phyloP scores from a whole-genome alignment of 2,113 vertebrate genomes.

The Potamarius usumacintae region DNA sequence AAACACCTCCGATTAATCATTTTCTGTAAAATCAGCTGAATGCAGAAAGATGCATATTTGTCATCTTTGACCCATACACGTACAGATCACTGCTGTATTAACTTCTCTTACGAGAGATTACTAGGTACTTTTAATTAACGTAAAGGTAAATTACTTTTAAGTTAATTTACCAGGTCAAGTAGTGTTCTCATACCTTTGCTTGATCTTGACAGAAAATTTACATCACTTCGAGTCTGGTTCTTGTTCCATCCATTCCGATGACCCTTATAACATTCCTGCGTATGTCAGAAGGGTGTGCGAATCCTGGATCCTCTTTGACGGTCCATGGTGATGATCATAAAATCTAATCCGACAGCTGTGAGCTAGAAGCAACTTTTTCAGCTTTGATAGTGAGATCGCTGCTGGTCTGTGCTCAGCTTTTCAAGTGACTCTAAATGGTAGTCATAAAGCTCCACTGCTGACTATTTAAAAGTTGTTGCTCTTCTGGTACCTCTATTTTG shows the following conservation, averaged over 20 bases:
- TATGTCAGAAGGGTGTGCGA: background rate
- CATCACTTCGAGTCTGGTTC: background rate
- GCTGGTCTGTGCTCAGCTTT: constrained; percentile 20
- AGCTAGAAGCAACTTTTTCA: background rate
- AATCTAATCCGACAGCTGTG: background rate
- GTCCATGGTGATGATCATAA: background rate
- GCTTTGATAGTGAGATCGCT: background rate
- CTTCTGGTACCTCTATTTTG: constrained; percentile 1
- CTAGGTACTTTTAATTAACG: too few relatives aligned
- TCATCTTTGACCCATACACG: background rate
- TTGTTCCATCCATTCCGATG: background rate
- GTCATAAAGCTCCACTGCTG: background rate
- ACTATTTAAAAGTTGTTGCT: constrained; percentile 10
- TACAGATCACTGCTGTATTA: background rate
- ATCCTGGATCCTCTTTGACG: background rate
- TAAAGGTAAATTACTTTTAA: too few relatives aligned
- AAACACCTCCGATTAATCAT: background rate
- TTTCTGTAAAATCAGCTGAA: background rate
- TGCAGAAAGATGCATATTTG: background rate
- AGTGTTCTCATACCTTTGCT: too few relatives aligned
- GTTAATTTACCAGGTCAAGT: too few relatives aligned
- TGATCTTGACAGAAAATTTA: background rate
- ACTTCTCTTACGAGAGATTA: background rate
- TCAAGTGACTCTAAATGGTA: background rate
- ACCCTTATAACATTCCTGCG: background rate